Evolutionary conservation across 2,888 invertebrate species (phyloP).

Genomic region (Hirtodrosophila trivittata): DNA sequence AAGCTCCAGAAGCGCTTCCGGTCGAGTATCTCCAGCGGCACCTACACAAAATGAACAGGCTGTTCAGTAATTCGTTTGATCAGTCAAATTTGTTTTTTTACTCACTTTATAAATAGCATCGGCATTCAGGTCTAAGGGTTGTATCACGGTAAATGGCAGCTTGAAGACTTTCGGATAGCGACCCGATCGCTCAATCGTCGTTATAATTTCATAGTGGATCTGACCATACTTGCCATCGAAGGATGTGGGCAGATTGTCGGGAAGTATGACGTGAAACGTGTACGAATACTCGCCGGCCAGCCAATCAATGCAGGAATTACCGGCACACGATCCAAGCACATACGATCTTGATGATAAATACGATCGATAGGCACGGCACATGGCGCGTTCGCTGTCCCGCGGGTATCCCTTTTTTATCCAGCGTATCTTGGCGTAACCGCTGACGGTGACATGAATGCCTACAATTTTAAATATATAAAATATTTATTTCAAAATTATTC

Average conservation of each 20-base stretch:
- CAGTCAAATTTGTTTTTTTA: not conserved
- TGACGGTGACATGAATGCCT: conserved; percentile 84
- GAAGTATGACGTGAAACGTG: conserved; percentile 89
- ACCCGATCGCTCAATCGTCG: conserved; percentile 92
- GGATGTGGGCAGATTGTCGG: conserved; percentile 89
- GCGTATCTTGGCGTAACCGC: conserved; percentile 83
- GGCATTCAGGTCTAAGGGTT: conserved; percentile 91
- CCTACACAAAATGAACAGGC: conserved; percentile 47
- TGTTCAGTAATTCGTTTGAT: not conserved
- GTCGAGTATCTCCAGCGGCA: conserved; percentile 82
- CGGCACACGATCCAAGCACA: conserved; percentile 82
- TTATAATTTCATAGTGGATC: conserved; percentile 91
- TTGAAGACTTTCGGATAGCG: conserved; percentile 93
- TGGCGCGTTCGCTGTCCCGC: conserved; percentile 83
- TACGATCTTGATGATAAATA: conserved; percentile 82
- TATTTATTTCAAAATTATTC: not conserved
- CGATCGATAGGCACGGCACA: conserved; percentile 83
- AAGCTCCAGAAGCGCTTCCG: conserved; percentile 83
- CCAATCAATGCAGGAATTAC: conserved; percentile 87
- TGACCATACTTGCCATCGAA: conserved; percentile 91
- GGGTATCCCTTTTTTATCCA: conserved; percentile 84
- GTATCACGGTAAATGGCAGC: conserved; percentile 91
- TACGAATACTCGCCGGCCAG: conserved; percentile 89
- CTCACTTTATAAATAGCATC: conserved; percentile 88
- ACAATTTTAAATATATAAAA: conserved; percentile 57